Conservation (phyloP, 2,113 vertebrate genomes). For the Gallinago media region DNA sequence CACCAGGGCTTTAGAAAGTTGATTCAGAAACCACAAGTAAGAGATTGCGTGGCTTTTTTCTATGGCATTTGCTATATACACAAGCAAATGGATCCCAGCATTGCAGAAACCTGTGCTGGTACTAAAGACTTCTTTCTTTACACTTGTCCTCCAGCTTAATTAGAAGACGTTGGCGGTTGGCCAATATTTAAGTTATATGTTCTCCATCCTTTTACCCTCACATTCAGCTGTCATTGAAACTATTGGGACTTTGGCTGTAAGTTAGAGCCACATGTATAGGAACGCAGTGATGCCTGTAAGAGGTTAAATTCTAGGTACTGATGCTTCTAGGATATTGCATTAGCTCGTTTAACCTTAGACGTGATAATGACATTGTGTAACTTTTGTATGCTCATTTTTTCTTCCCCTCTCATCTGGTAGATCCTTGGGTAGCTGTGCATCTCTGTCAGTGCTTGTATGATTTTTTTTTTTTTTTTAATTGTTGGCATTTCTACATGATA, state of each 20-base stretch:
- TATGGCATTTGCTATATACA: background rate
- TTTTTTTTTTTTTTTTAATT: background rate
- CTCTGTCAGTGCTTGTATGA: background rate
- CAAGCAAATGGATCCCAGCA: background rate
- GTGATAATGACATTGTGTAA: accelerated
- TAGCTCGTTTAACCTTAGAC: background rate
- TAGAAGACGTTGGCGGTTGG: background rate
- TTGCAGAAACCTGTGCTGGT: background rate
- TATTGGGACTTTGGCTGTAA: background rate
- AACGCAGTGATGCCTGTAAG: background rate
- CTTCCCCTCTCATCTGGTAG: background rate
- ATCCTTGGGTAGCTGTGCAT: background rate
- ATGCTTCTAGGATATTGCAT: background rate
- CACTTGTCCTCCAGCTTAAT: background rate
- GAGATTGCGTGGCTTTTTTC: background rate
- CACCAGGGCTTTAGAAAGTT: background rate
- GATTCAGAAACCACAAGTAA: background rate
- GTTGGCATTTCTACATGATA: background rate
- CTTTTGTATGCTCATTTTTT: background rate
- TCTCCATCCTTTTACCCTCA: background rate
- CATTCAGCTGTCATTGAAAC: background rate
- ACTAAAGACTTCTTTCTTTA: background rate
- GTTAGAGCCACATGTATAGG: background rate
- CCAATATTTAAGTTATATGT: background rate
- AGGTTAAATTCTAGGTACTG: background rate